Percentiles rank a stretch among this genome's conserved stretches.
phyloP scores from a whole-genome alignment of 2,797 vertebrate genomes.

The Gadopsis bispinosus region DNA sequence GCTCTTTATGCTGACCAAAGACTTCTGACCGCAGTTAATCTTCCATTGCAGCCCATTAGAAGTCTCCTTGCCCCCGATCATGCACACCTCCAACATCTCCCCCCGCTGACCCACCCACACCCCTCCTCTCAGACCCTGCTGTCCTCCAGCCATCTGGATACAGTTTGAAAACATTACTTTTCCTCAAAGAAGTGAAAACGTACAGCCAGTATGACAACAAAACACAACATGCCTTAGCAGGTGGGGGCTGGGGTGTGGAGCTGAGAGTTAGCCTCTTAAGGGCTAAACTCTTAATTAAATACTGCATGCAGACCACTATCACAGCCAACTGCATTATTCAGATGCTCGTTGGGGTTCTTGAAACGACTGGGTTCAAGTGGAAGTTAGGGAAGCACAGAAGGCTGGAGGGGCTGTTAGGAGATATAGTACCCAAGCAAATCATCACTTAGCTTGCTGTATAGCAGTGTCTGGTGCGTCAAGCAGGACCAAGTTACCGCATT shows the following conservation, averaged over 20 bases:
- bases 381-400: slow-evolving; percentile 38
- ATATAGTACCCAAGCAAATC: slow-evolving; percentile 53
- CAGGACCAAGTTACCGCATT: slow-evolving; percentile 23
- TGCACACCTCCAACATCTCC: slow-evolving; percentile 50
- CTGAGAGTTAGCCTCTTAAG: slow-evolving; percentile 29
- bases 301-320: slow-evolving; percentile 65
- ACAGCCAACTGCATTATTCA: slow-evolving; percentile 74
- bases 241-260: slow-evolving; percentile 3
- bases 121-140: slow-evolving; percentile 9
- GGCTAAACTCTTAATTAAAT: slow-evolving; percentile 76
- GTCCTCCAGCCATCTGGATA: slow-evolving; percentile 7
- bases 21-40: slow-evolving; percentile 84
- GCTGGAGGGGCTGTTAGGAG: slow-evolving; percentile 47
- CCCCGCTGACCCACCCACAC: slow-evolving; percentile 23
- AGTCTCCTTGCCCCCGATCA: slow-evolving; percentile 50
- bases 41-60: slow-evolving; percentile 83
- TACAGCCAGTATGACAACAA: slow-evolving; percentile 1
- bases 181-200: slow-evolving; percentile 8
- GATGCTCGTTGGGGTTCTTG: slow-evolving; percentile 34
- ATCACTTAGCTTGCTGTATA: slow-evolving; percentile 42
- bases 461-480: slow-evolving; percentile 37
- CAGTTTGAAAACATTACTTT: not conserved
- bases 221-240: slow-evolving; percentile 22
- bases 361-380: slow-evolving; percentile 46
- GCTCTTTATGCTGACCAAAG: slow-evolving; percentile 85